These are phyloP conservation scores for Tympanoctomys barrerae DNA, from an alignment of 2,797 vertebrate genomes.

Conservation along the genomic window DNA sequence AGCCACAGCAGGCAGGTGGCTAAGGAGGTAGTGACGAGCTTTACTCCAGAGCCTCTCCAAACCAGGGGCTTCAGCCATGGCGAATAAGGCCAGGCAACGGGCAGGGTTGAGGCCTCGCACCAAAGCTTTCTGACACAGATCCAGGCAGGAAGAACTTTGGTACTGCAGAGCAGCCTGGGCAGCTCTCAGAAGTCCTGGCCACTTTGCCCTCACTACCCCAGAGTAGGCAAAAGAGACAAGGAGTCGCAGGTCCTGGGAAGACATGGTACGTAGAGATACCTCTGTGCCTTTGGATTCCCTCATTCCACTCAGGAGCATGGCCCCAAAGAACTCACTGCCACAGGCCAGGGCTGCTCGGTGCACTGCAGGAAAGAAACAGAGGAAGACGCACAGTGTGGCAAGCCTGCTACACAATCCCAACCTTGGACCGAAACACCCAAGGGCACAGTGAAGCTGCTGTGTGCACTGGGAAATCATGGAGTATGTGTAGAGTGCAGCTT, in stretches of 20 bases:
- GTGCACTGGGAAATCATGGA: not conserved
- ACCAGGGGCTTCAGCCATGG: constrained; percentile 92
- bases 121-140: constrained; percentile 92
- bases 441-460: not conserved
- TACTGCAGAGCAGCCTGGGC: constrained; percentile 92
- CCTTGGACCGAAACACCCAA: not conserved
- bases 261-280: constrained; percentile 87
- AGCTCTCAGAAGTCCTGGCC: constrained; percentile 92
- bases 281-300: constrained; percentile 88
- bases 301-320: constrained; percentile 94
- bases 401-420: not conserved
- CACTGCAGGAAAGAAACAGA: constrained; percentile 84
- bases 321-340: constrained; percentile 92
- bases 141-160: constrained; percentile 91
- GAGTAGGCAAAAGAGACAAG: constrained; percentile 92
- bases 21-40: constrained; percentile 91
- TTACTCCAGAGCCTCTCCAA: constrained; percentile 89
- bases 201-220: constrained; percentile 89
- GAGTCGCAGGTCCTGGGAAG: constrained; percentile 87
- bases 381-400: not conserved
- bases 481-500: constrained; percentile 15
- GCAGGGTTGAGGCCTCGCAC: constrained; percentile 87
- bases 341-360: constrained; percentile 92
- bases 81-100: constrained; percentile 91
- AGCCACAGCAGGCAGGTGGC: constrained; percentile 92